A percentile compares a stretch with the other conserved stretches of the same genome.
These are phyloP conservation scores for Neoitamus cyanurus DNA, from an alignment of 2,888 invertebrate genomes.

Conservation along the genomic window DNA sequence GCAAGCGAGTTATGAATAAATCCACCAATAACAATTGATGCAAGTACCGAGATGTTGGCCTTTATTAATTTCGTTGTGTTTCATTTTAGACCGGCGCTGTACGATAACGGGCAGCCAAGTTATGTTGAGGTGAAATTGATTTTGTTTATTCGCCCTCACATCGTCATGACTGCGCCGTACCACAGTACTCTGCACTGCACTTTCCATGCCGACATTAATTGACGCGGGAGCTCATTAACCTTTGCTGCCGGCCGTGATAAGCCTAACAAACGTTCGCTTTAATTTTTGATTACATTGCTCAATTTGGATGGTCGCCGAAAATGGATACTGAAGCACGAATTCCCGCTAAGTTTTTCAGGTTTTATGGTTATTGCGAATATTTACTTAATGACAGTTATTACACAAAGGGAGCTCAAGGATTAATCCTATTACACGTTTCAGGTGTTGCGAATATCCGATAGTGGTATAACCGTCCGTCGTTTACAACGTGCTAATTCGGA, in stretches of 20 bases:
- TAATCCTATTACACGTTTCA: constrained; percentile 23
- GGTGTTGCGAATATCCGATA: constrained; percentile 9
- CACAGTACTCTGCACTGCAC: background rate
- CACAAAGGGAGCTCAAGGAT: background rate
- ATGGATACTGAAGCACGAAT: background rate
- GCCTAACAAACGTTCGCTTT: constrained; percentile 33
- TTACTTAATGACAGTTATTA: background rate
- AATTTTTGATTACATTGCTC: constrained; percentile 44
- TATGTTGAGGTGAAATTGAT: background rate
- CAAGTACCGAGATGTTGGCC: background rate
- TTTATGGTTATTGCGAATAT: constrained; percentile 10
- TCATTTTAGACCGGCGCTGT: background rate
- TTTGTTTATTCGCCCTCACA: background rate
- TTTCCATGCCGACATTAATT: constrained; percentile 26
- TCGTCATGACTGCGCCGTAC: background rate
- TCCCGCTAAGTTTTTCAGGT: background rate
- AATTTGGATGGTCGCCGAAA: background rate
- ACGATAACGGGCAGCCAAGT: background rate
- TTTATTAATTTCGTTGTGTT: constrained; percentile 19
- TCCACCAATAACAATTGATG: constrained; percentile 6
- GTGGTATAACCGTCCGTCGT: background rate
- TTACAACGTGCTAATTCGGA: background rate
- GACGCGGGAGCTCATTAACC: constrained; percentile 36
- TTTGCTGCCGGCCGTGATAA: constrained; percentile 23
- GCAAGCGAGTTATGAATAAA: background rate